Conservation (phyloP, 37 sponge, comb jelly and placozoan species). For the Agelas oroides region DNA sequence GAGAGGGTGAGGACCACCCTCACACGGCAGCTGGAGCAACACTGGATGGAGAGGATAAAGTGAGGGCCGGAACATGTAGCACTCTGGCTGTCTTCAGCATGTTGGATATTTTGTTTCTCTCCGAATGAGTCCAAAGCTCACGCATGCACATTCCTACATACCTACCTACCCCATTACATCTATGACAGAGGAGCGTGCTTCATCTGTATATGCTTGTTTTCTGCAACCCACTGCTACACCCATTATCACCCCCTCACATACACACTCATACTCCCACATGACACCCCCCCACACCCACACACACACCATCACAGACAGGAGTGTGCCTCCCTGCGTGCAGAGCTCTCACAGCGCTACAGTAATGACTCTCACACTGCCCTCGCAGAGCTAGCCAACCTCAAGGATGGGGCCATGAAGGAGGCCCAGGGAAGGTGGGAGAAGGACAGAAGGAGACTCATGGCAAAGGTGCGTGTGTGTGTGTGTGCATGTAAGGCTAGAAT, state of each 20-base stretch:
- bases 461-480: constrained; percentile 38
- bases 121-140: too few species aligned
- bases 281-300: too few species aligned
- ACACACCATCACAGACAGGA: constrained; percentile 43
- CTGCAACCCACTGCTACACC: too few species aligned
- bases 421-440: constrained; percentile 48
- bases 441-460: constrained; percentile 27
- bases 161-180: too few species aligned
- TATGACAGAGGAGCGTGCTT: too few species aligned
- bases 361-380: constrained; percentile 47
- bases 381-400: constrained; percentile 47
- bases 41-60: constrained; percentile 52
- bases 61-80: constrained; percentile 2
- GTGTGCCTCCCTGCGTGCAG: constrained; percentile 34
- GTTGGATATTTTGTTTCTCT: too few species aligned
- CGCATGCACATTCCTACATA: too few species aligned
- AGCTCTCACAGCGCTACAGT: constrained; percentile 54
- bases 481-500: neutral
- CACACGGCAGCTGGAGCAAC: constrained; percentile 42
- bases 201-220: neutral
- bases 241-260: too few species aligned
- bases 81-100: neutral
- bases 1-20: constrained; percentile 15
- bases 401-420: constrained; percentile 59
- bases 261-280: too few species aligned